Percentiles rank a stretch among this genome's conserved stretches.
Evolutionary conservation across 2,113 vertebrate genomes (phyloP).

Genomic region (Sula dactylatra): DNA sequence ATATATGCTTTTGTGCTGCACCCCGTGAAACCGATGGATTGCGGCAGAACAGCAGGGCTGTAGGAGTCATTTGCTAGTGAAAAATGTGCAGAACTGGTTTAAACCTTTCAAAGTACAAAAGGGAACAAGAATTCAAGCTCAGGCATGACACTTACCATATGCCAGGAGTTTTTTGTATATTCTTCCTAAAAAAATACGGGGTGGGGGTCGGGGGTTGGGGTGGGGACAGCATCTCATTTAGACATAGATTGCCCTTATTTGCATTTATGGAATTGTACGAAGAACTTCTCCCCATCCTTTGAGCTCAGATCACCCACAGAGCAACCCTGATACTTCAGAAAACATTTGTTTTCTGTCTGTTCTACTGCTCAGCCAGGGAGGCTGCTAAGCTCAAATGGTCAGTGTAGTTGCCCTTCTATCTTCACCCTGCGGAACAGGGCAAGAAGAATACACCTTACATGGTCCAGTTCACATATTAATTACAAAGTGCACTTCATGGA

Average conservation of each 20-base stretch:
- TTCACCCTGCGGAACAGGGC: not conserved
- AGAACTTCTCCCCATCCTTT: not conserved
- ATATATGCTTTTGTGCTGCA: not conserved
- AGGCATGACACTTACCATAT: conserved; percentile 10
- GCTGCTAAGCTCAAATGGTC: not conserved
- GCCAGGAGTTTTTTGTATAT: not conserved
- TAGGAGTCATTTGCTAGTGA: conserved; percentile 31
- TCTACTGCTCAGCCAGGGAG: not conserved
- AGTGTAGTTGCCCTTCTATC: not conserved
- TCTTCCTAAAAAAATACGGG: not conserved
- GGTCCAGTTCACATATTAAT: not conserved
- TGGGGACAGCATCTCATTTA: not conserved
- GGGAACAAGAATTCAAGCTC: conserved; percentile 6
- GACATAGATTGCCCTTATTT: not conserved
- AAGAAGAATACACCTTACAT: not conserved
- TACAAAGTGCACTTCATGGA: not conserved
- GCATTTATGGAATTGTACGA: not conserved
- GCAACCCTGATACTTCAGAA: not conserved
- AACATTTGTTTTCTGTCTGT: not conserved
- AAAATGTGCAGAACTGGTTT: conserved; percentile 26
- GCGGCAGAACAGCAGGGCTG: not conserved
- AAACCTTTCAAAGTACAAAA: conserved; percentile 32
- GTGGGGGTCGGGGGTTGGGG: not conserved
- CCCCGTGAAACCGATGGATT: not conserved
- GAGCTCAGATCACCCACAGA: not conserved